Base-by-base conservation (phyloP, 1,140 invertebrate genomes). In the Megalonaias nervosa region DNA sequence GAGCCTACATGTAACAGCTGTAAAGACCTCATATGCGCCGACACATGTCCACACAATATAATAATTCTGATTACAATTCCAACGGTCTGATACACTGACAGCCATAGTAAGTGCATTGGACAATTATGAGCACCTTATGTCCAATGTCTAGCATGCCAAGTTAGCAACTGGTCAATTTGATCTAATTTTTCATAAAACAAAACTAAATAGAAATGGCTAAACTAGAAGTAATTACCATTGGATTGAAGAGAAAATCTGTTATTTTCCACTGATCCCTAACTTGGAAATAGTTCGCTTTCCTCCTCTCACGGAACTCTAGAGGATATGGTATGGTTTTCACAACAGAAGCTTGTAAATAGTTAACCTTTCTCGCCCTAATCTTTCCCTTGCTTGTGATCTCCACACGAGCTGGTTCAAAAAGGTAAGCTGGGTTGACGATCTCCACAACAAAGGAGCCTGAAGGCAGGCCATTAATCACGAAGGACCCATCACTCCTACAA, bases 361-460 rank as follows among this genome's bases (percentile, higher is more conserved):
- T 99, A 0, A 99, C 95, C 92, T 96, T 97, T 67, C 98, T 93
- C 0, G 97, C 98, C 81, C 98, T 93, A 81, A 96, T 97, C 91
- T 99, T 99, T 31, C 98, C 98, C 77, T 89, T 90, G 9, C 87
- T 85, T 67, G 85, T 89, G 56, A 91, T 89, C 75, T 91, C 90
- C 2, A 91, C 89, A 68, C 90, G 77, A 0, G 80, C 69, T 58
- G 88, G 69, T 76, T 90, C 89, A 85, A 90, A 99, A 77, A 95
- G 93, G 86, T 94, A 97, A 86, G 98, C 95, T 11, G 97, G 95
- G 92, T 98, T 95, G 14, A 96, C 90, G 19, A 98, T 94, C 92
- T 99, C 98, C 3, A 99, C 92, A 31, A 99, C 93, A 88, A 99
- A 99, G 1, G 98, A 99, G 13, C 98, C 98, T 31, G 96, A 95